phyloP scores from a whole-genome alignment of 2,113 vertebrate genomes.

The Albula goreensis region DNA sequence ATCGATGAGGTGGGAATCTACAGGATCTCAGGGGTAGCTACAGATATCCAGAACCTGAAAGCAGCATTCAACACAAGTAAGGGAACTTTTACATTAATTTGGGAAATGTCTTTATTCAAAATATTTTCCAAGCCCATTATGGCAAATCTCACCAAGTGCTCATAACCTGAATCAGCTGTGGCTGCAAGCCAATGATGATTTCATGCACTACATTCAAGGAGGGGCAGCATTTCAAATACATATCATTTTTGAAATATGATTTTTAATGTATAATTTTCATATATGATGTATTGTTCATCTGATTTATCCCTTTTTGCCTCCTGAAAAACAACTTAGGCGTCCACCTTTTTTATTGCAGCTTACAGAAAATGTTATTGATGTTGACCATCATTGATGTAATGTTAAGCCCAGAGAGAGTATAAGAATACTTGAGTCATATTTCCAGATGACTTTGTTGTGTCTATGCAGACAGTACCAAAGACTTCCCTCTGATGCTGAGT shows the following conservation, averaged over 20 bases:
- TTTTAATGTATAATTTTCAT: no score
- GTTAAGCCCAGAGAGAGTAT: no score
- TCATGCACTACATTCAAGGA: neutral
- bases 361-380: no score
- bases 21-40: conserved; percentile 96
- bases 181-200: neutral
- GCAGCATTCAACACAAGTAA: conserved; percentile 92
- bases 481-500: conserved; percentile 94
- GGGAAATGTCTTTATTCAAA: neutral
- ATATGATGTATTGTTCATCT: no score
- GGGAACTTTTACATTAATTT: conserved; percentile 44
- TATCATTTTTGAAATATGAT: no score
- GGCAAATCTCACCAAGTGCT: neutral
- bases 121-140: neutral
- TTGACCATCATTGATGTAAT: no score
- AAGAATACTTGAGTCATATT: neutral
- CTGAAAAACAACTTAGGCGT: no score
- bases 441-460: neutral
- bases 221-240: no score
- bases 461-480: conserved; percentile 85
- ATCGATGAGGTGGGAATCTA: conserved; percentile 98
- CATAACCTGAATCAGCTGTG: no score
- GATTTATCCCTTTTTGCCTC: no score
- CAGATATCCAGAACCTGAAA: conserved; percentile 95
- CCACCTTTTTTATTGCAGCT: no score